phyloP scores from a whole-genome alignment of 2,888 invertebrate species.

The Ecdyonurus torrentis region DNA sequence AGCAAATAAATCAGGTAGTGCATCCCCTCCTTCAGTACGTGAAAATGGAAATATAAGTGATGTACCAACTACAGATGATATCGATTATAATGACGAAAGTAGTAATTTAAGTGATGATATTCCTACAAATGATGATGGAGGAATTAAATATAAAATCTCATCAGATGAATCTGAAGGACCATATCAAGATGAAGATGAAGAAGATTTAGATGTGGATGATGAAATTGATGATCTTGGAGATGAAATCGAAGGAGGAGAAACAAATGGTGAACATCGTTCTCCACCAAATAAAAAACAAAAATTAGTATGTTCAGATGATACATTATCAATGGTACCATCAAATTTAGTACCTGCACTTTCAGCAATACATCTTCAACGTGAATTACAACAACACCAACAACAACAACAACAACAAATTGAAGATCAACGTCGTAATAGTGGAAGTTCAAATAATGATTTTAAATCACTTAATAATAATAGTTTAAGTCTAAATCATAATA shows the following conservation, averaged over 20 bases:
- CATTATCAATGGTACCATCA: slow-evolving; percentile 2
- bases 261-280: slow-evolving; percentile 24
- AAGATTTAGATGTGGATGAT: background rate
- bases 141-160: background rate
- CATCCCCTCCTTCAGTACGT: background rate
- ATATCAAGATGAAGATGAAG: background rate
- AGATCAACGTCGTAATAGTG: slow-evolving; percentile 12
- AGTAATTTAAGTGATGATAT: background rate
- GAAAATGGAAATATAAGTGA: background rate
- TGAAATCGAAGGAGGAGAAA: slow-evolving; percentile 16
- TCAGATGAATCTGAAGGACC: background rate
- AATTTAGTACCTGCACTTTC: slow-evolving; percentile 18
- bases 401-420: slow-evolving; percentile 30
- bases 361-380: slow-evolving; percentile 35
- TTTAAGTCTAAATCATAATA: slow-evolving; percentile 30
- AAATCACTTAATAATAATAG: slow-evolving; percentile 17
- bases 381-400: slow-evolving; percentile 35
- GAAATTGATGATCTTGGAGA: background rate
- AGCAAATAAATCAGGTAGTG: background rate
- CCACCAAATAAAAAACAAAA: slow-evolving; percentile 29
- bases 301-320: slow-evolving; percentile 14
- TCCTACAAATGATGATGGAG: background rate
- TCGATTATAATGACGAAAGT: background rate
- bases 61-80: background rate
- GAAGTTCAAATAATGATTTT: background rate